A percentile compares a stretch with the other conserved stretches of the same genome.
Evolutionary conservation across 1,140 invertebrate genomes (phyloP).

Genomic region (Colletes gigas): DNA sequence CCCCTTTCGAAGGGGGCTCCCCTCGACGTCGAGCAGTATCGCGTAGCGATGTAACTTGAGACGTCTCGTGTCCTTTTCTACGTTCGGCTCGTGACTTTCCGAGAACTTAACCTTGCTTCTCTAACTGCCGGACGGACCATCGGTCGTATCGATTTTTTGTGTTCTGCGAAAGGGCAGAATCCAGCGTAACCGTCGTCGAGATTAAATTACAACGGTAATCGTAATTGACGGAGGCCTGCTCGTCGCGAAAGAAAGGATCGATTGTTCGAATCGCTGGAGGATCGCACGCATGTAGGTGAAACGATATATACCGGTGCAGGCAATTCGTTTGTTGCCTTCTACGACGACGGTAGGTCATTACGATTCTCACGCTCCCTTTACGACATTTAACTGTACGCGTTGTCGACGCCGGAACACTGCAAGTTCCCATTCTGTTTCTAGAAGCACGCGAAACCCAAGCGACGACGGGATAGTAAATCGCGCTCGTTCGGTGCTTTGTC

Average conservation of each 20-base stretch:
- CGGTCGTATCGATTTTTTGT: no score
- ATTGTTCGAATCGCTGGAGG: slow-evolving; percentile 1
- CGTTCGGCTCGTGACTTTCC: no score
- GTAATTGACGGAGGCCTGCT: background rate
- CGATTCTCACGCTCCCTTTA: slow-evolving; percentile 65
- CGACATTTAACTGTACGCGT: slow-evolving; percentile 18
- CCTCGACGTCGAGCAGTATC: no score
- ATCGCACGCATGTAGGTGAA: background rate
- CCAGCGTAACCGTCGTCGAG: background rate
- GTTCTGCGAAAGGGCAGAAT: no score
- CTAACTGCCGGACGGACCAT: no score
- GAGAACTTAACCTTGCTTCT: no score
- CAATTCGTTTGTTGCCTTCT: slow-evolving; percentile 9
- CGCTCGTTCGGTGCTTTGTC: slow-evolving; percentile 1
- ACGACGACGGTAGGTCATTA: slow-evolving; percentile 40
- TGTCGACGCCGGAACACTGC: background rate
- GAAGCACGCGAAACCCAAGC: background rate
- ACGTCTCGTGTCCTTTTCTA: no score
- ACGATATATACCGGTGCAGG: background rate
- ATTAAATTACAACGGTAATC: background rate
- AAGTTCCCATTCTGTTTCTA: background rate
- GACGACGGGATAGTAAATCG: background rate
- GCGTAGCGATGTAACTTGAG: no score
- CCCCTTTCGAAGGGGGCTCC: no score
- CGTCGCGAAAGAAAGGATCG: background rate